Evolutionary conservation across 2,888 invertebrate species (phyloP).

Genomic region (Caradrina kadenii): DNA sequence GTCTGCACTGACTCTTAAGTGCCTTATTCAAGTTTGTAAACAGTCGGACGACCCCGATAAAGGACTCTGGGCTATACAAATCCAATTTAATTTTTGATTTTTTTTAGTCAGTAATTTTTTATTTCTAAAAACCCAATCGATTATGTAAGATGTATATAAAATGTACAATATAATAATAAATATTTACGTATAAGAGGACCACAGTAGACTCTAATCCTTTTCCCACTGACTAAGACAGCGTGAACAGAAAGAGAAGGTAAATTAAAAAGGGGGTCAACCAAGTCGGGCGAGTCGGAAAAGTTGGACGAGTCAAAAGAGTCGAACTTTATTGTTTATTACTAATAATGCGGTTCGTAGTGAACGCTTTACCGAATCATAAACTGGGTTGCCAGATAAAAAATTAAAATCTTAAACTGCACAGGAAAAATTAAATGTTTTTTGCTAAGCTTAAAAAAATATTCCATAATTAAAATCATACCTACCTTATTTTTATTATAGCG

Average conservation of each 20-base stretch:
- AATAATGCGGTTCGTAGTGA: background rate
- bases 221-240: conserved; percentile 82
- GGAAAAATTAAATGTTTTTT: background rate
- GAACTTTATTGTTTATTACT: background rate
- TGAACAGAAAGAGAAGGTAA: conserved; percentile 83
- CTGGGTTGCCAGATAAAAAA: conserved; percentile 26
- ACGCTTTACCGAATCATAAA: background rate
- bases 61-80: too few relatives aligned
- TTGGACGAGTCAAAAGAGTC: background rate
- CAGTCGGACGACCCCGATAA: too few relatives aligned
- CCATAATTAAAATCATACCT: conserved; percentile 5
- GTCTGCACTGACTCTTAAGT: too few relatives aligned
- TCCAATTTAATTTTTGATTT: background rate
- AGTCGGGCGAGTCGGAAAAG: background rate
- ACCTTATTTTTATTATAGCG: background rate
- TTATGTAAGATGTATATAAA: conserved; percentile 45
- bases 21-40: too few relatives aligned
- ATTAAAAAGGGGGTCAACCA: conserved; percentile 53
- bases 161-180: conserved; percentile 54
- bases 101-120: background rate
- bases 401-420: background rate
- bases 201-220: conserved; percentile 84
- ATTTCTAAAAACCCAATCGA: conserved; percentile 27
- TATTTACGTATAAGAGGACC: conserved; percentile 87
- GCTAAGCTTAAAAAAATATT: background rate